Evolutionary conservation across 2,888 invertebrate genomes (phyloP).

Genomic region (Acleris holmiana): DNA sequence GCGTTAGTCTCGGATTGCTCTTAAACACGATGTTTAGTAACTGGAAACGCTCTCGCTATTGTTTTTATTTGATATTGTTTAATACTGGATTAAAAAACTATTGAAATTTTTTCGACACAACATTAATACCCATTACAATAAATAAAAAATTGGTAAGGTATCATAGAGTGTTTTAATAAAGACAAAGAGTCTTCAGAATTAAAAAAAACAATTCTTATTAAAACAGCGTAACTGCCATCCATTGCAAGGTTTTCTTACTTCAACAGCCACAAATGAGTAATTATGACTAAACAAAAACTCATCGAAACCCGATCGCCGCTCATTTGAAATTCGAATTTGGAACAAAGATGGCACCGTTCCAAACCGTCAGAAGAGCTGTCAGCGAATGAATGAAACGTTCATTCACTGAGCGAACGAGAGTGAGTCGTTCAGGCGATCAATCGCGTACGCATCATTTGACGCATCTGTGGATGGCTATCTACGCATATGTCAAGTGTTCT

Average conservation of each 20-base stretch:
- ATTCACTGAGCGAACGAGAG: conserved; percentile 47
- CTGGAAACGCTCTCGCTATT: conserved; percentile 18
- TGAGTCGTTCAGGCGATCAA: conserved; percentile 38
- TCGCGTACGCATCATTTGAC: conserved; percentile 36
- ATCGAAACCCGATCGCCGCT: conserved; percentile 37
- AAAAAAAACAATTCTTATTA: too few relatives aligned
- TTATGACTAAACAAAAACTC: conserved; percentile 17
- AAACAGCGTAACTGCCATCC: too few relatives aligned
- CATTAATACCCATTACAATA: too few relatives aligned
- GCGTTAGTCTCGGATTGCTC: conserved; percentile 47
- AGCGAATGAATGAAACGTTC: conserved; percentile 46
- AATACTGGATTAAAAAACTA: too few relatives aligned
- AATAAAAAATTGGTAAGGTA: too few relatives aligned
- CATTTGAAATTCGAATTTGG: conserved; percentile 32
- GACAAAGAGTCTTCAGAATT: too few relatives aligned
- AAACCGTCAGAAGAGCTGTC: conserved; percentile 34
- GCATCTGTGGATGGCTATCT: conserved; percentile 35
- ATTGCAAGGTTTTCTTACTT: too few relatives aligned
- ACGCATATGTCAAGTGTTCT: conserved; percentile 31
- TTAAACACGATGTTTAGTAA: conserved; percentile 32
- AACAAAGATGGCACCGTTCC: conserved; percentile 44
- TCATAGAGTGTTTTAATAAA: too few relatives aligned
- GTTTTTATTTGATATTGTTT: background rate
- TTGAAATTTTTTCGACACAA: too few relatives aligned
- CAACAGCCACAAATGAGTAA: background rate